Percentiles rank a stretch among this genome's conserved stretches.
Evolutionary conservation across 2,888 invertebrate species (phyloP).

Genomic region (Scaptodrosophila latifasciaeformis): DNA sequence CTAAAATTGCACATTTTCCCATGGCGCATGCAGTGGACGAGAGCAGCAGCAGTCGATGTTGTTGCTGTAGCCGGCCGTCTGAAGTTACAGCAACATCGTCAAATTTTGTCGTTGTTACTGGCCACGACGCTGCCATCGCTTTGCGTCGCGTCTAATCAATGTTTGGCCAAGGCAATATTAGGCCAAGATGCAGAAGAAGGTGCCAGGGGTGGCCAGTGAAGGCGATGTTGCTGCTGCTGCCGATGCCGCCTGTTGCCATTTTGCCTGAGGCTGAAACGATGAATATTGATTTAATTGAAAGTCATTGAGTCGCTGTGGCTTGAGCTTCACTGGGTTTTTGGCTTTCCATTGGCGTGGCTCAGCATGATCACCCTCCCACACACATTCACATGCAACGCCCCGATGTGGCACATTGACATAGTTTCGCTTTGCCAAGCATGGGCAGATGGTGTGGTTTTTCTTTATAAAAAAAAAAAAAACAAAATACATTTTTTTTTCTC

Average conservation of each 20-base stretch:
- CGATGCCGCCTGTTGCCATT: conserved; percentile 59
- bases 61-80: conserved; percentile 20
- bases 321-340: conserved; percentile 18
- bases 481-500: too few relatives aligned
- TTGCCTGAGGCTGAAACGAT: conserved; percentile 64
- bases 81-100: conserved; percentile 23
- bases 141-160: conserved; percentile 64
- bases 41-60: conserved; percentile 25
- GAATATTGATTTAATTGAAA: conserved; percentile 73
- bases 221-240: conserved; percentile 14
- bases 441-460: conserved; percentile 5
- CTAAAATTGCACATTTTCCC: conserved; percentile 72
- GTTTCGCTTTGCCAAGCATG: conserved; percentile 31
- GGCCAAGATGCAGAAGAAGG: conserved; percentile 27
- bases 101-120: not conserved
- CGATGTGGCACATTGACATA: conserved; percentile 58
- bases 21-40: conserved; percentile 41
- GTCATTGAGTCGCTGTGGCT: conserved; percentile 60
- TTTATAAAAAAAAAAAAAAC: too few relatives aligned
- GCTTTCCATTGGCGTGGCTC: conserved; percentile 4
- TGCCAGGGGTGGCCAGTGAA: conserved; percentile 42
- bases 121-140: conserved; percentile 22
- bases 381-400: conserved; percentile 43
- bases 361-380: conserved; percentile 17
- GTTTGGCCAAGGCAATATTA: conserved; percentile 20